Evolutionary conservation across 2,797 vertebrate genomes (phyloP), one percentile per base, ranked within the genome.

Genomic region (Enteromius argenteus): DNA sequence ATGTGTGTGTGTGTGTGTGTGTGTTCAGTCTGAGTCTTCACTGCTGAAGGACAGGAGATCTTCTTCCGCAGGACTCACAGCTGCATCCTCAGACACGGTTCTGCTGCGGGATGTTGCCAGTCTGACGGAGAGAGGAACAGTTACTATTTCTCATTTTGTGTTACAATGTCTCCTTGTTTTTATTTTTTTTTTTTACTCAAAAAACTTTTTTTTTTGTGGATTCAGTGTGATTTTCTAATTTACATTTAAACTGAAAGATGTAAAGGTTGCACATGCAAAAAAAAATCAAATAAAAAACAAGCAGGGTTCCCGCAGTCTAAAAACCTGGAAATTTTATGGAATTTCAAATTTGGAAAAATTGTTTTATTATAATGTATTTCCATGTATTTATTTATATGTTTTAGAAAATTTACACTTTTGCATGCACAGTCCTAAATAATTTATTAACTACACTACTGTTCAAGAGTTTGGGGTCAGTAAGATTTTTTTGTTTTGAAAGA

Each of bases 51-150:
- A 90, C 74, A 80, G 83, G 72, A 75, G 73, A 85, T 86, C 88
- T 76, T 89, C 62, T 73, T 89, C 79, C 35, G 4, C 30, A 30
- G 77, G 86, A 88, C 85, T 95, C 91, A 95, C 84, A 95, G 93
- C 91, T 95, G 93, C 93, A 94, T 95, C 56, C 89, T 92, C 89
- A 94, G 89, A 85, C 92, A 90, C 0, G 87, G 86, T 86, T 93
- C 92, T 30, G 90, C 92, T 87, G 91, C 90, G 35, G 92, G 92
- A 92, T 89, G 93, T 49, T 88, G 91, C 90, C 92, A 94, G 87
- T 94, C 94, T 95, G 90, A 75, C 1, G 8, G 6, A 85, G 6
- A 77, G 69, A 81, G 23, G 86, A 21, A 32, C 35, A 0, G n/a
- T 27, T 17, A 64, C 6, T 30, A 19, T 30, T 62, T 78, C 13